phyloP scores from a whole-genome alignment of 2,888 invertebrate genomes.

The Pammene fasciana region DNA sequence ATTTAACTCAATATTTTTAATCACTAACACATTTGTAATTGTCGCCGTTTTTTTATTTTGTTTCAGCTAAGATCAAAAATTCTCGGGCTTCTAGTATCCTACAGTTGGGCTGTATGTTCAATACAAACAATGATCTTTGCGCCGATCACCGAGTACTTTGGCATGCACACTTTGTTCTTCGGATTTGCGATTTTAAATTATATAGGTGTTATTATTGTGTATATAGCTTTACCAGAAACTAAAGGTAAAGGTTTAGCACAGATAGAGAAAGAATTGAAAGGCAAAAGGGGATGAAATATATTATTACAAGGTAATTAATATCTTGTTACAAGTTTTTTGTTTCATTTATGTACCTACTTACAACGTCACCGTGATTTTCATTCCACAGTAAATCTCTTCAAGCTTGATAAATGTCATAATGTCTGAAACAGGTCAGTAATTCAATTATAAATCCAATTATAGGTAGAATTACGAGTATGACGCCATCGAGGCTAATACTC shows the following conservation, averaged over 20 bases:
- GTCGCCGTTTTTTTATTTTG: neutral
- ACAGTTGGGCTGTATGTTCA: conserved; percentile 26
- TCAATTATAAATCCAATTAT: conserved; percentile 1
- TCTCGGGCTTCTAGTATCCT: conserved; percentile 26
- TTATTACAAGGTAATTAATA: too few relatives aligned
- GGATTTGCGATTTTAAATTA: conserved; percentile 21
- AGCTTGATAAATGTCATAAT: neutral
- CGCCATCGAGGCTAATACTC: conserved; percentile 34
- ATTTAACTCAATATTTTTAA: too few relatives aligned
- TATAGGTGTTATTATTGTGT: conserved; percentile 13
- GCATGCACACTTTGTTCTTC: conserved; percentile 28
- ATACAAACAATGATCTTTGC: conserved; percentile 26
- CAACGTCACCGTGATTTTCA: too few relatives aligned
- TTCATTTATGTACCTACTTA: too few relatives aligned
- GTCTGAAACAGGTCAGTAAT: neutral
- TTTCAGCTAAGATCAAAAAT: conserved; percentile 32
- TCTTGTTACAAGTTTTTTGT: too few relatives aligned
- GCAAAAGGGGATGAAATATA: neutral
- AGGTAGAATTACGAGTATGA: conserved; percentile 7
- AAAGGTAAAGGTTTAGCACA: neutral
- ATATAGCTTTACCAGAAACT: conserved; percentile 1
- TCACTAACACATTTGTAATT: neutral
- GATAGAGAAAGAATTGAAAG: neutral
- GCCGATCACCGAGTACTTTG: conserved; percentile 12
- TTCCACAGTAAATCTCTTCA: too few relatives aligned